Evolutionary conservation across 2,888 invertebrate species (phyloP).

Genomic region (Callyntrura guangdongensis): DNA sequence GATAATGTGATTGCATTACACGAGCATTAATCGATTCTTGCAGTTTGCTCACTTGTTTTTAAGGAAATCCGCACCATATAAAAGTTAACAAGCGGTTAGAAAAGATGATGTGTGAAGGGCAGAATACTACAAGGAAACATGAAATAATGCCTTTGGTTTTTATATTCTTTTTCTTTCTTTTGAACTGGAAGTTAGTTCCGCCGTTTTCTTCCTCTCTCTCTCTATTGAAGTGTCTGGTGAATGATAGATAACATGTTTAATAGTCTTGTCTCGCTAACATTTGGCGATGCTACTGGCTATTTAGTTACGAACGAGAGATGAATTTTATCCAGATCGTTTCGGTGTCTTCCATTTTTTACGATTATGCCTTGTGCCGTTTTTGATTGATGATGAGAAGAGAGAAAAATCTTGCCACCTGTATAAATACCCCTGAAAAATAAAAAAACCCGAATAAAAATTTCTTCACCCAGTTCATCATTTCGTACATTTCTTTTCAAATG

Average conservation of each 20-base stretch:
- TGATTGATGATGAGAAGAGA: constrained; percentile 57
- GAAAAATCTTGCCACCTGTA: constrained; percentile 56
- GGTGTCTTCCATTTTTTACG: too few species aligned
- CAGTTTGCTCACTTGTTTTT: too few species aligned
- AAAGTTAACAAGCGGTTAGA: too few species aligned
- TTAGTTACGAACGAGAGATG: background rate
- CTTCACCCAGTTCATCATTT: background rate
- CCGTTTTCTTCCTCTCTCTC: too few species aligned
- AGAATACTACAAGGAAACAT: too few species aligned
- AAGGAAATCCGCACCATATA: background rate
- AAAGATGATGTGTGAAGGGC: too few species aligned
- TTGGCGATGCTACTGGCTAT: constrained; percentile 30
- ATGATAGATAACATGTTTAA: constrained; percentile 20
- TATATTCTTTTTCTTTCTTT: too few species aligned
- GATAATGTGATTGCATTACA: constrained; percentile 31
- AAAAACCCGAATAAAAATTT: too few species aligned
- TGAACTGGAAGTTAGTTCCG: constrained; percentile 62
- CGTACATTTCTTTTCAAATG: background rate
- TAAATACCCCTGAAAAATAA: too few species aligned
- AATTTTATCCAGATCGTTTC: too few species aligned
- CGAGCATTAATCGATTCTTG: background rate
- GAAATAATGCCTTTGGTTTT: too few species aligned
- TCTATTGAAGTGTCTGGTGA: background rate
- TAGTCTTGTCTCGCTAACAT: constrained; percentile 9
- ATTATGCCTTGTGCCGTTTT: too few species aligned